A percentile compares a stretch with the other conserved stretches of the same genome.
phyloP scores from a whole-genome alignment of 2,113 vertebrate genomes.

The Bolborhynchus lineola region DNA sequence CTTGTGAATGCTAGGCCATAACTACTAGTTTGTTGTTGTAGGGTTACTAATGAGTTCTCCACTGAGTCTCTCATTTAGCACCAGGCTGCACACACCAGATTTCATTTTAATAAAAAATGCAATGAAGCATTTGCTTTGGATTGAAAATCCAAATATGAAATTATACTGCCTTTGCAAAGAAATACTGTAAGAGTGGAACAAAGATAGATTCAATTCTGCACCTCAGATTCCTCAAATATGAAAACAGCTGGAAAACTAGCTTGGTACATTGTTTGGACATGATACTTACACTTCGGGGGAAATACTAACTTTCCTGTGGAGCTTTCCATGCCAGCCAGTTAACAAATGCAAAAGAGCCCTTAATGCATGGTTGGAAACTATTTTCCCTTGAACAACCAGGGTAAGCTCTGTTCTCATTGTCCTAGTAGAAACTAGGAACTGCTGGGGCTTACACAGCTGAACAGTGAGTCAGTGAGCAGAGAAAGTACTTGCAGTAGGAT shows the following conservation, averaged over 20 bases:
- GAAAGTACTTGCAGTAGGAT: background rate
- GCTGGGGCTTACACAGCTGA: background rate
- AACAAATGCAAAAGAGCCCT: background rate
- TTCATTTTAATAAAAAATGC: slow-evolving; percentile 65
- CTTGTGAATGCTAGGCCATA: slow-evolving; percentile 46
- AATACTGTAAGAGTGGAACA: background rate
- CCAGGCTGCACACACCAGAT: slow-evolving; percentile 52
- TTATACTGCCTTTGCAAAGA: slow-evolving; percentile 36
- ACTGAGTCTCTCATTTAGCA: slow-evolving; percentile 61
- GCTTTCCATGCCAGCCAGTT: background rate
- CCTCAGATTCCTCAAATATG: background rate
- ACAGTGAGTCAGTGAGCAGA: background rate
- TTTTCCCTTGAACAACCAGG: background rate
- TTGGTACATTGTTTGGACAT: background rate
- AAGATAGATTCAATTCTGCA: background rate
- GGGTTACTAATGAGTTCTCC: slow-evolving; percentile 63
- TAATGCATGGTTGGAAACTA: background rate
- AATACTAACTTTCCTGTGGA: background rate
- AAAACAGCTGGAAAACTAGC: background rate
- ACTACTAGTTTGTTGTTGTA: slow-evolving; percentile 53
- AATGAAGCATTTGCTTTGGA: slow-evolving; percentile 56
- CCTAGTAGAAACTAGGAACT: background rate
- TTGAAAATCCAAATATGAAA: slow-evolving; percentile 52
- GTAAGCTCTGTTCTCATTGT: background rate
- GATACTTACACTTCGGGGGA: background rate